phyloP scores from a whole-genome alignment of 2,888 invertebrate genomes.

The Troglohyphantes excavatus region DNA sequence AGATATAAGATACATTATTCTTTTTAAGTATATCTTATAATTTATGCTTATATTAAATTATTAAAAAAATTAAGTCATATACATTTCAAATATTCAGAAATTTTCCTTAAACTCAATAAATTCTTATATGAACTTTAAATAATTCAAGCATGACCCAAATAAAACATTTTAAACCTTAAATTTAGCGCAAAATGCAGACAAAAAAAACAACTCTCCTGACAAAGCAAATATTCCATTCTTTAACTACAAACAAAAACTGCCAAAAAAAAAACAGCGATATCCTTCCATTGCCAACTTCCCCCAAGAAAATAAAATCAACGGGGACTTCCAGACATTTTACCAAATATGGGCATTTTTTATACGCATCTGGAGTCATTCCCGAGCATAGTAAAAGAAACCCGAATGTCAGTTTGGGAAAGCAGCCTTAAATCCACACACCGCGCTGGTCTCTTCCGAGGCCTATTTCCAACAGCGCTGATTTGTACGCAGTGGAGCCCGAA shows the following conservation, averaged over 20 bases:
- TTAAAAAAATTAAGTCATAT: no score
- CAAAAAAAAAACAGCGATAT: conserved; percentile 17
- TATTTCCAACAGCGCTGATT: conserved; percentile 61
- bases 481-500: conserved; percentile 60
- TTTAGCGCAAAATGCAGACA: no score
- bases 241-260: background rate
- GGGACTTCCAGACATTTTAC: conserved; percentile 35
- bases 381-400: conserved; percentile 3
- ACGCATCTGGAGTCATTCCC: background rate
- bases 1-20: no score
- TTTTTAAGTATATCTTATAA: no score
- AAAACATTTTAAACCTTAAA: no score
- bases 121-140: no score
- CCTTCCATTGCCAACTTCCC: conserved; percentile 10
- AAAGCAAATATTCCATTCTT: conserved; percentile 19
- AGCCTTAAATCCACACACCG: conserved; percentile 57
- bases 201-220: conserved; percentile 18
- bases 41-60: no score
- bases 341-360: conserved; percentile 66
- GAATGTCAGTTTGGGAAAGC: conserved; percentile 62
- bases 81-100: no score
- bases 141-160: no score
- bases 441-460: conserved; percentile 18
- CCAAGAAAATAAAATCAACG: background rate
- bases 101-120: no score